Evolutionary conservation across 2,797 vertebrate species (phyloP).

Genomic region (Chrosomus eos): DNA sequence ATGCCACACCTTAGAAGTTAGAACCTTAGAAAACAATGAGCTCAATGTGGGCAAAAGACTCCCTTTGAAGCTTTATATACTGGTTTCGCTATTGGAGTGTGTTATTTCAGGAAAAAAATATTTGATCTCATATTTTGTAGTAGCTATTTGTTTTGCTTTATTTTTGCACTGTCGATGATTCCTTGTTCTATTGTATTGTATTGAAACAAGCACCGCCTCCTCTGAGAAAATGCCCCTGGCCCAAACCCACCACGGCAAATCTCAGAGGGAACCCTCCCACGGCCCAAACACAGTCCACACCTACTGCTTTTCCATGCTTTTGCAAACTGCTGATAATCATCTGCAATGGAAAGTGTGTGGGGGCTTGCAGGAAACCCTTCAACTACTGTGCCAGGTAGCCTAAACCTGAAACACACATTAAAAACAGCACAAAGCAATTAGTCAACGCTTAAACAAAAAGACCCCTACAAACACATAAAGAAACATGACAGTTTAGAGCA

Average conservation of each 20-base stretch:
- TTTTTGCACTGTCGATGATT: slow-evolving; percentile 6
- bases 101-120: neutral
- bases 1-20: neutral
- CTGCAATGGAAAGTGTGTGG: slow-evolving; percentile 62
- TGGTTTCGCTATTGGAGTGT: neutral
- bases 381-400: slow-evolving; percentile 50
- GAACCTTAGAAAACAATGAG: neutral
- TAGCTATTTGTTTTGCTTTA: slow-evolving; percentile 5
- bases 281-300: slow-evolving; percentile 61
- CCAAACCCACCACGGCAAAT: slow-evolving; percentile 61
- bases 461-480: neutral
- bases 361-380: slow-evolving; percentile 63
- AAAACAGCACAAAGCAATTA: slow-evolving; percentile 27
- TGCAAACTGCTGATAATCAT: slow-evolving; percentile 63
- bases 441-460: slow-evolving; percentile 18
- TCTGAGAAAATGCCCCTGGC: slow-evolving; percentile 43
- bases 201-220: neutral
- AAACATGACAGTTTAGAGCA: slow-evolving; percentile 60
- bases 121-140: neutral
- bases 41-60: neutral
- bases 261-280: slow-evolving; percentile 81
- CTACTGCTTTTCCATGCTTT: slow-evolving; percentile 72
- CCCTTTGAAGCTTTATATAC: neutral
- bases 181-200: neutral
- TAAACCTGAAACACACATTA: slow-evolving; percentile 44